phyloP scores from a whole-genome alignment of 2,113 vertebrate genomes.

The Cromileptes altivelis region DNA sequence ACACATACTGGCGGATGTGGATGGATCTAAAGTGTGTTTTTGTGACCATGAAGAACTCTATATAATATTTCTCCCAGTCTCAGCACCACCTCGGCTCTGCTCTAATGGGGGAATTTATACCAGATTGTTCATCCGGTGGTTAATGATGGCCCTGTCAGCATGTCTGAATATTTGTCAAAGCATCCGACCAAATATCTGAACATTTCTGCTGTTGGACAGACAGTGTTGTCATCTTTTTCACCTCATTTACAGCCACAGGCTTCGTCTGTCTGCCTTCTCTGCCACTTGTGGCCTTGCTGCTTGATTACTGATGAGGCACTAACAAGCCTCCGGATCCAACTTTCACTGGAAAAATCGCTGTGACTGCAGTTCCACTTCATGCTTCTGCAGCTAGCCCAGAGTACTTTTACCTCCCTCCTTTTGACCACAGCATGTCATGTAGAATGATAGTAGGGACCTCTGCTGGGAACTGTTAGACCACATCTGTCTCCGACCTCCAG shows the following conservation, averaged over 20 bases:
- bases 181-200: not conserved
- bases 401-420: no score
- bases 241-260: not conserved
- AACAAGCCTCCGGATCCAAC: not conserved
- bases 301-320: not conserved
- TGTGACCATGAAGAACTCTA: not conserved
- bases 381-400: not conserved
- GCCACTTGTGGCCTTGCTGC: not conserved
- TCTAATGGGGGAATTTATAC: no score
- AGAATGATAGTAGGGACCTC: not conserved
- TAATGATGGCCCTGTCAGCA: not conserved
- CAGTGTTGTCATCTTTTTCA: not conserved
- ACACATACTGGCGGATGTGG: not conserved
- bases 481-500: not conserved
- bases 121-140: not conserved
- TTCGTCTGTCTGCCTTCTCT: no score
- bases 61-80: no score
- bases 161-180: no score
- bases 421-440: not conserved
- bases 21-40: not conserved
- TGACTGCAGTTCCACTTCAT: slow-evolving; percentile 19
- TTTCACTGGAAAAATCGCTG: not conserved
- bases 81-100: no score
- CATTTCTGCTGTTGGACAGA: not conserved
- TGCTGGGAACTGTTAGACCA: slow-evolving; percentile 6